A percentile compares a stretch with the other conserved stretches of the same genome.
phyloP scores from a whole-genome alignment of 2,113 vertebrate species.

The Lonchura striata region DNA sequence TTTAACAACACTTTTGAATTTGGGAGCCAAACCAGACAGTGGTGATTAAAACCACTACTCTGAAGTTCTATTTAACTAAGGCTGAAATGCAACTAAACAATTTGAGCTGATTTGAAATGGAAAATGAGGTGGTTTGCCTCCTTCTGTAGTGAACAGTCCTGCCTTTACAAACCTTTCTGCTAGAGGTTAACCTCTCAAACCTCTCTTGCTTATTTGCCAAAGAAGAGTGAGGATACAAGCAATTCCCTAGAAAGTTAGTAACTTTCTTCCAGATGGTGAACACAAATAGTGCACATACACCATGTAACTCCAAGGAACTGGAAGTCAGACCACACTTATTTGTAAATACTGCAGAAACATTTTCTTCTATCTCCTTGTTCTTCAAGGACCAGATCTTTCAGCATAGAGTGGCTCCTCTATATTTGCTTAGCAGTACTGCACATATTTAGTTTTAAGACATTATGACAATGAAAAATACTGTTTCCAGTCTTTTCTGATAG shows the following conservation, averaged over 20 bases:
- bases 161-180: neutral
- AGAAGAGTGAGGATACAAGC: neutral
- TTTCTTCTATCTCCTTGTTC: neutral
- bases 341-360: neutral
- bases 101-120: neutral
- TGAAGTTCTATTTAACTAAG: conserved; percentile 2
- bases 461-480: neutral
- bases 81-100: neutral
- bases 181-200: conserved; percentile 39
- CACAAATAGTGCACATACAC: neutral
- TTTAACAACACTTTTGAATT: neutral
- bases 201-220: neutral
- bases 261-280: neutral
- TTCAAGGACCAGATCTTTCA: neutral
- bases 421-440: neutral
- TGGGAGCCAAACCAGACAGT: neutral
- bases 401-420: neutral
- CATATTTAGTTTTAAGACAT: neutral
- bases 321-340: neutral
- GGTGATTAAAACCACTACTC: neutral
- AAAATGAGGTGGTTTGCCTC: conserved; percentile 2
- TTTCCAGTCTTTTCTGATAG: neutral
- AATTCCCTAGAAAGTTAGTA: conserved; percentile 25
- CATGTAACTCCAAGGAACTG: neutral
- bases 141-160: neutral